A percentile compares a stretch with the other conserved stretches of the same genome.
phyloP scores from a whole-genome alignment of 2,113 vertebrate genomes.

The Tursiops truncatus region DNA sequence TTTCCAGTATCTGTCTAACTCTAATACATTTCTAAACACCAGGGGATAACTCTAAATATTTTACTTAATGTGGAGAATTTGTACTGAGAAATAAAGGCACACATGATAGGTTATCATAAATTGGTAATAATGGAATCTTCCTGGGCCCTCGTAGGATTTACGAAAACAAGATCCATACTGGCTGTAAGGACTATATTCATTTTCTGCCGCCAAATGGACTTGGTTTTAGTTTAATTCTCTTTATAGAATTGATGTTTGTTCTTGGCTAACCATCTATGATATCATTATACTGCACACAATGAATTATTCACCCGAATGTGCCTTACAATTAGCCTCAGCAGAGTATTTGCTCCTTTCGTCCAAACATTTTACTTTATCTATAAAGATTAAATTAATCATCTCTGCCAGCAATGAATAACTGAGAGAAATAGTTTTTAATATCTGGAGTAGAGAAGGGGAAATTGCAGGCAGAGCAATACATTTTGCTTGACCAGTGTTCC shows the following conservation, averaged over 20 bases:
- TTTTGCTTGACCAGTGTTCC: conserved; percentile 60
- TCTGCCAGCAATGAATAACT: conserved; percentile 68
- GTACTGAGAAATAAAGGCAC: background rate
- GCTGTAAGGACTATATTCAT: background rate
- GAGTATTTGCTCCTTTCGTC: conserved; percentile 59
- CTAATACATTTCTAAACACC: background rate
- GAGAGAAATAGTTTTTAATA: conserved; percentile 69
- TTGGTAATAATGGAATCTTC: conserved; percentile 7
- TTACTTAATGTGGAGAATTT: background rate
- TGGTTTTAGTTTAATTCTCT: conserved; percentile 65
- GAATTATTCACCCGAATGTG: conserved; percentile 66
- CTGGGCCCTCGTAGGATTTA: background rate
- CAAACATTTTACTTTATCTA: conserved; percentile 75
- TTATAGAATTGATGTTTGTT: conserved; percentile 64
- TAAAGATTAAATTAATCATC: conserved; percentile 76
- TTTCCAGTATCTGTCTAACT: background rate
- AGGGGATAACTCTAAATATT: background rate
- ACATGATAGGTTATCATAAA: background rate
- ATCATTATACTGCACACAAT: conserved; percentile 65
- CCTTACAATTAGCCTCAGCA: conserved; percentile 68
- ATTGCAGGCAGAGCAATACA: conserved; percentile 43
- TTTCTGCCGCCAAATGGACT: conserved; percentile 40
- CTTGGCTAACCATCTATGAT: conserved; percentile 70
- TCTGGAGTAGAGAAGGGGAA: conserved; percentile 51
- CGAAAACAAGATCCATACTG: conserved; percentile 27